phyloP scores from a whole-genome alignment of 2,113 vertebrate species.

The Equus quagga region DNA sequence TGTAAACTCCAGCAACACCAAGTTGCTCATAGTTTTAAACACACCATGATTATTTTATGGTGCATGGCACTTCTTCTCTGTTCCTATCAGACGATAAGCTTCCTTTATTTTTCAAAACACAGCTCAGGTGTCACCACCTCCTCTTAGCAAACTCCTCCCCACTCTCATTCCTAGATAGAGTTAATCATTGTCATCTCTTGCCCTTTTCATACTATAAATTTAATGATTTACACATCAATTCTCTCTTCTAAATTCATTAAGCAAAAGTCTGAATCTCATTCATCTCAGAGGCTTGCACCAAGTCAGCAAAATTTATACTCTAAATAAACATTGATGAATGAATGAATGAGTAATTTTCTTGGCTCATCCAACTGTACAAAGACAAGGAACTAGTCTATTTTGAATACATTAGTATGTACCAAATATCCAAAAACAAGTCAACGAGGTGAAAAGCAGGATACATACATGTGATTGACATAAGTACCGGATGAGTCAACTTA shows the following conservation, averaged over 20 bases:
- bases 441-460: not conserved
- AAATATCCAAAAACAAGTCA: not conserved
- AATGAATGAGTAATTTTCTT: not conserved
- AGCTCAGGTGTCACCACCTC: not conserved
- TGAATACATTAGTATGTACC: not conserved
- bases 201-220: not conserved
- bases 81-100: not conserved
- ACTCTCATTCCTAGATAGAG: not conserved
- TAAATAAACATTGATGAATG: not conserved
- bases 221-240: not conserved
- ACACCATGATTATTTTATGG: not conserved
- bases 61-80: not conserved
- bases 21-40: not conserved
- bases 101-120: constrained; percentile 11
- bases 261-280: not conserved
- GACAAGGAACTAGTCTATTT: not conserved
- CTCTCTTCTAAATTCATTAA: not conserved
- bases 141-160: not conserved
- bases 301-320: not conserved
- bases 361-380: not conserved
- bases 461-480: not conserved
- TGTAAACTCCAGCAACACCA: not conserved
- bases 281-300: not conserved
- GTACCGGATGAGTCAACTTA: not conserved
- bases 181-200: not conserved